phyloP scores from a whole-genome alignment of 1,140 invertebrate species.

The Leptonema lineaticorne region DNA sequence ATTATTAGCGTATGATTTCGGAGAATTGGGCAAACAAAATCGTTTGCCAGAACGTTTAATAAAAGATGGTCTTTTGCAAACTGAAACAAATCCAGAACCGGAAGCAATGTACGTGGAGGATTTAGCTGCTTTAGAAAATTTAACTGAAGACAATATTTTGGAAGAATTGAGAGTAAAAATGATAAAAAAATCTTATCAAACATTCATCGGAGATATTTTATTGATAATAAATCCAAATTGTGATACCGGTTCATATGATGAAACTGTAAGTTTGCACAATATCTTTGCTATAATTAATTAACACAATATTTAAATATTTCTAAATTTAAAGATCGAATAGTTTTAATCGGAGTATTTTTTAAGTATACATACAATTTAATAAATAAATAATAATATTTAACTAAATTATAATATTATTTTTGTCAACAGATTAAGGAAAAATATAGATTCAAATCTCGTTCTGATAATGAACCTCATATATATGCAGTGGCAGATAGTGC shows the following conservation, averaged over 20 bases:
- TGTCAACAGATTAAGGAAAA: slow-evolving; percentile 72
- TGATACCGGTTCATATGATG: slow-evolving; percentile 66
- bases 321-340: too few relatives aligned
- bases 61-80: slow-evolving; percentile 62
- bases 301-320: too few relatives aligned
- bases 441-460: slow-evolving; percentile 82
- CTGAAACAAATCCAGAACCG: slow-evolving; percentile 54
- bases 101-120: slow-evolving; percentile 82
- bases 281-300: not conserved
- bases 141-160: slow-evolving; percentile 79
- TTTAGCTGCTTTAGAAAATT: slow-evolving; percentile 75
- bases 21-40: slow-evolving; percentile 46
- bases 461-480: slow-evolving; percentile 88
- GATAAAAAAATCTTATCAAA: slow-evolving; percentile 72
- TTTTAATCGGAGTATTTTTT: too few relatives aligned
- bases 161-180: slow-evolving; percentile 72
- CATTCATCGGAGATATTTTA: slow-evolving; percentile 87
- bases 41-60: slow-evolving; percentile 64
- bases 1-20: slow-evolving; percentile 54
- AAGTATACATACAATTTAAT: too few relatives aligned
- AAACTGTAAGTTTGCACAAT: slow-evolving; percentile 58
- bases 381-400: slow-evolving; percentile 13
- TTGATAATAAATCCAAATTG: slow-evolving; percentile 85
- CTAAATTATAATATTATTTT: not conserved
- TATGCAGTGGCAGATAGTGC: slow-evolving; percentile 85